Evolutionary conservation across 2,888 invertebrate species (phyloP), one percentile per base, ranked within the genome.

Genomic region (Leucania comma): DNA sequence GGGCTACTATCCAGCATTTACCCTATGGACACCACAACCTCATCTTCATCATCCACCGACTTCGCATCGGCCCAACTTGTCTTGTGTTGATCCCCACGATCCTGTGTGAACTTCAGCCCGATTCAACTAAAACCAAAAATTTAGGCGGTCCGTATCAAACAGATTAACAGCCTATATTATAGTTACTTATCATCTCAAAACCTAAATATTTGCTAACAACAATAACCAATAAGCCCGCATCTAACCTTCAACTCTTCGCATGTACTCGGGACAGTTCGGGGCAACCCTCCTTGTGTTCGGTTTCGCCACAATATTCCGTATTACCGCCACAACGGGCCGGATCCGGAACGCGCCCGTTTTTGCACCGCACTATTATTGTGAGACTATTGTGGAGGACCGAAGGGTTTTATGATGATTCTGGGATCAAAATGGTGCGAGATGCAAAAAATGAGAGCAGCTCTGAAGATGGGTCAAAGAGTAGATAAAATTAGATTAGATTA

Each of bases 271-370:
- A 20, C 60, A 26, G 38, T 2, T 56, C 63, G 56, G 32, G 14
- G 35, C 24, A 29, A 12, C 67, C 68, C 69, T 24, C 46, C 9
- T 3, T 14, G 38, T 6, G 53, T 54, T 42, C 54, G 68, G 51
- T 64, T 56, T 50, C n/a, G 24, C 61, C 82, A 69, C 84, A 84
- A 79, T 69, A 66, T 73, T 78, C 82, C 75, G 60, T 69, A 58
- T 73, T 69, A 58, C 59, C 14, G 58, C 76, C 71, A 68, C 84
- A 79, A 81, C 67, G 42, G 58, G 29, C 42, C 64, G 26, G 35
- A 60, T 48, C 84, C 65, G 64, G 57, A 53, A 60, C 73, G 54
- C 29, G 20, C 22, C 59, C 58, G 79, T 75, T 82, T 82, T 84
- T 73, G 80, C 24, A 29, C 26, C 64, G n/a, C 63, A 58, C 51